Evolutionary conservation across 2,113 vertebrate species (phyloP), one percentile per base, ranked within the genome.

Genomic region (Ibidorhyncha struthersii): DNA sequence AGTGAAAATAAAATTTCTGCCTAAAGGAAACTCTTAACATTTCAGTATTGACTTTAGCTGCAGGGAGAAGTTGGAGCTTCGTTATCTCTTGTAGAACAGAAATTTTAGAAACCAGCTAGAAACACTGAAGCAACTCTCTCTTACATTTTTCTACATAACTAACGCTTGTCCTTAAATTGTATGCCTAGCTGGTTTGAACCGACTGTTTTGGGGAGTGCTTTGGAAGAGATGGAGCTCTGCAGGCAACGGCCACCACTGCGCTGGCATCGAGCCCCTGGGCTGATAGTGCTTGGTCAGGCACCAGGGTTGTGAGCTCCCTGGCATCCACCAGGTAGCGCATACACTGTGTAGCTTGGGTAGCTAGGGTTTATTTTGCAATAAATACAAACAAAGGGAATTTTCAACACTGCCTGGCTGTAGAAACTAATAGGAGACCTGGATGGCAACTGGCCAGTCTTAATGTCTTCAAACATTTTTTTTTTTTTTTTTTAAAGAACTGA

Each of bases 171-270:
- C 41, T 55, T 69, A 36, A 30, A 47, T 29, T 26, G 4, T 34
- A 40, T 4, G 7, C 18, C 25, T 14, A 4, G 47, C 13, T 5
- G 3, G 13, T 55, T 55, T 62, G 40, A 61, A 27, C 15, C 3
- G 22, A 17, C 18, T 2, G 21, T 16, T 27, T 49, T 43, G 29
- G 70, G 41, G 62, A 70, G 34, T 2, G 4, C 14, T 17, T 45
- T 53, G 66, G 50, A 36, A 61, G 65, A 47, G 72, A 3, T 4
- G 34, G 19, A 52, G n/a, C n/a, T 38, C 47, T 50, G 40, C 29
- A 15, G 27, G 29, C 23, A 10, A 19, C 8, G 29, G n/a, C 17
- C 30, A 27, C 12, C 71, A 20, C 49, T 0, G 0, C 0, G 0
- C 5, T 0, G 0, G 32, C 32, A 12, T 38, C 3, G 20, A 79